Conservation (phyloP, 2,888 invertebrate species). For the Microplitis deprimator region DNA sequence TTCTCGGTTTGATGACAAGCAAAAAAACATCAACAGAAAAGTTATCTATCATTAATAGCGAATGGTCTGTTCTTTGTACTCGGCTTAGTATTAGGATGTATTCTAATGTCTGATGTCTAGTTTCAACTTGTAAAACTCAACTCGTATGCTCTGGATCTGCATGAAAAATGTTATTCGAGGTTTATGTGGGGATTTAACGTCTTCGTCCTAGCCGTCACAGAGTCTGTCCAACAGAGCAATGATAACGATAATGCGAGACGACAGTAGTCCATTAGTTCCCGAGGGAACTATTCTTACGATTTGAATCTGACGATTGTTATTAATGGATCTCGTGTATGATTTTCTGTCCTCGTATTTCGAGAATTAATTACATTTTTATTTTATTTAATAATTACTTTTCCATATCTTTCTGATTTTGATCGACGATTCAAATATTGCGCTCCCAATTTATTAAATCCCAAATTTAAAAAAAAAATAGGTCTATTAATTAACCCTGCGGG, state of each 20-base stretch:
- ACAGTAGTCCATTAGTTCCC: constrained; percentile 57
- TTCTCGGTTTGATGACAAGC: constrained; percentile 35
- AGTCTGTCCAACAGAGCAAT: constrained; percentile 51
- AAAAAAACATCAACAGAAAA: constrained; percentile 18
- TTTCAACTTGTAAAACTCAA: not conserved
- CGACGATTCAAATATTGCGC: too few relatives aligned
- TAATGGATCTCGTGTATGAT: not conserved
- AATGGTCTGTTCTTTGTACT: constrained; percentile 1
- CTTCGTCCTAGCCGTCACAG: constrained; percentile 49
- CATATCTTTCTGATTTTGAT: not conserved
- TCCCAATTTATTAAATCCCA: too few relatives aligned
- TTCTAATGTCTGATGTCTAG: not conserved
- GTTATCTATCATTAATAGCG: constrained; percentile 31
- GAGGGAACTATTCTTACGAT: not conserved
- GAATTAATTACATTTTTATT: not conserved
- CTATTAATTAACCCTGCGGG: too few relatives aligned
- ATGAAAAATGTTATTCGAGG: constrained; percentile 51
- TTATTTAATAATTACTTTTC: not conserved
- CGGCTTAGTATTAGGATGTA: not conserved
- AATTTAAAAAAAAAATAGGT: too few relatives aligned
- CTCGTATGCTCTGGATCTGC: constrained; percentile 47
- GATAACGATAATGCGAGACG: constrained; percentile 62
- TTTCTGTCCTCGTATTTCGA: not conserved
- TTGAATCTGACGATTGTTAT: constrained; percentile 1
- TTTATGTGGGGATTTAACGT: constrained; percentile 54